Evolutionary conservation across 1,140 invertebrate genomes (phyloP).

Genomic region (Melipona quadrifasciata): DNA sequence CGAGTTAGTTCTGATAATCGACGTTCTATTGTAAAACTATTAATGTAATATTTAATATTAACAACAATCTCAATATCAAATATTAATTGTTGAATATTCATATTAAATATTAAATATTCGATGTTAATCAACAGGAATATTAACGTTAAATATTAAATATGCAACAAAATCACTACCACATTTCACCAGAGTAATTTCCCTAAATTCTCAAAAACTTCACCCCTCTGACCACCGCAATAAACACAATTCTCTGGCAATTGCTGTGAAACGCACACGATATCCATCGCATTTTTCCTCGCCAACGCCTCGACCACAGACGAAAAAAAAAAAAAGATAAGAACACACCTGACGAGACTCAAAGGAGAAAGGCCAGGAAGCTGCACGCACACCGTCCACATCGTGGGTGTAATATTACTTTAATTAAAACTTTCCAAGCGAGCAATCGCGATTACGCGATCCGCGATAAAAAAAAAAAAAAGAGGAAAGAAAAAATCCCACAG

Average conservation of each 20-base stretch:
- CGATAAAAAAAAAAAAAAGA: conserved; percentile 19
- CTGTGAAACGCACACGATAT: neutral
- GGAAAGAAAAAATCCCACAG: neutral
- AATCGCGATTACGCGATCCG: neutral
- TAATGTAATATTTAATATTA: too few species aligned
- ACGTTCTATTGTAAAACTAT: too few species aligned
- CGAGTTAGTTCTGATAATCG: too few species aligned
- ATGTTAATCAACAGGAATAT: too few species aligned
- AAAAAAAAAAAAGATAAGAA: neutral
- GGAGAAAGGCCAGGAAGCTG: neutral
- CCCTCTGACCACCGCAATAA: neutral
- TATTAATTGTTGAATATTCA: too few species aligned
- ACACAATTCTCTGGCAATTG: neutral
- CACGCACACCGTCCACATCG: neutral
- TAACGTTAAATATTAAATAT: neutral
- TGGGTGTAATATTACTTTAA: conserved; percentile 40
- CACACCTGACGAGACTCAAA: too few species aligned
- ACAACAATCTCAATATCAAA: too few species aligned
- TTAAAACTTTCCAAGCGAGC: conserved; percentile 31
- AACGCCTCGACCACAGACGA: neutral
- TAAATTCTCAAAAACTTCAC: too few species aligned
- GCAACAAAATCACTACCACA: neutral
- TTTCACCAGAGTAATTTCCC: neutral
- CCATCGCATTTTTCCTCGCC: neutral
- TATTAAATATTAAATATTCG: too few species aligned